A percentile compares a stretch with the other conserved stretches of the same genome.
phyloP scores from a whole-genome alignment of 2,113 vertebrate species.

The Polypterus bichir region DNA sequence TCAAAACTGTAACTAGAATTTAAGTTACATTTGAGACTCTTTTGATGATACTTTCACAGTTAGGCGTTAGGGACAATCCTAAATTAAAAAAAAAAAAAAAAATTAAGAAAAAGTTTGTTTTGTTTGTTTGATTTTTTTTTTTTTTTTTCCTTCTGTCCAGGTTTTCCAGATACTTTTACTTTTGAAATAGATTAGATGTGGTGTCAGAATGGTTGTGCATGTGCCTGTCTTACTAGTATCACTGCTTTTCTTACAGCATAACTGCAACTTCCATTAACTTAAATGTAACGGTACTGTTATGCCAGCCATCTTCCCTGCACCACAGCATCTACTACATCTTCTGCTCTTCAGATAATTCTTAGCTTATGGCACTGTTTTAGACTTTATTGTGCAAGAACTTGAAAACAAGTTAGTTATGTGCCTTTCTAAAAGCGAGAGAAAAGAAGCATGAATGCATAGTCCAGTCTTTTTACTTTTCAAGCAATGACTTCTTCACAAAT shows the following conservation, averaged over 20 bases:
- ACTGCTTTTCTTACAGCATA: constrained; percentile 59
- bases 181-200: constrained; percentile 78
- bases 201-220: constrained; percentile 84
- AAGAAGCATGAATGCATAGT: constrained; percentile 49
- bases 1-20: constrained; percentile 62
- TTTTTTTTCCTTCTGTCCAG: constrained; percentile 1
- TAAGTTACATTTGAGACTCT: constrained; percentile 68
- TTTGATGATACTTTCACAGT: constrained; percentile 61
- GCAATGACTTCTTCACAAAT: constrained; percentile 34
- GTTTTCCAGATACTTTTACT: constrained; percentile 59
- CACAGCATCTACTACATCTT: constrained; percentile 41
- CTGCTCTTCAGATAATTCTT: constrained; percentile 55
- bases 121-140: constrained; percentile 34
- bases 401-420: constrained; percentile 47
- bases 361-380: constrained; percentile 42
- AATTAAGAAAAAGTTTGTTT: constrained; percentile 19
- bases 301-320: constrained; percentile 43
- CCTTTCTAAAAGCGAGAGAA: constrained; percentile 67
- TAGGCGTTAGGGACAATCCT: constrained; percentile 54
- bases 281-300: constrained; percentile 41
- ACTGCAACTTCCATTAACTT: constrained; percentile 43
- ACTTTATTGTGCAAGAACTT: constrained; percentile 47
- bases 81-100: constrained; percentile 30
- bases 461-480: constrained; percentile 40
- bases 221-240: constrained; percentile 72